phyloP scores from a whole-genome alignment of 2,888 invertebrate species.

The Ophioninae sp. region DNA sequence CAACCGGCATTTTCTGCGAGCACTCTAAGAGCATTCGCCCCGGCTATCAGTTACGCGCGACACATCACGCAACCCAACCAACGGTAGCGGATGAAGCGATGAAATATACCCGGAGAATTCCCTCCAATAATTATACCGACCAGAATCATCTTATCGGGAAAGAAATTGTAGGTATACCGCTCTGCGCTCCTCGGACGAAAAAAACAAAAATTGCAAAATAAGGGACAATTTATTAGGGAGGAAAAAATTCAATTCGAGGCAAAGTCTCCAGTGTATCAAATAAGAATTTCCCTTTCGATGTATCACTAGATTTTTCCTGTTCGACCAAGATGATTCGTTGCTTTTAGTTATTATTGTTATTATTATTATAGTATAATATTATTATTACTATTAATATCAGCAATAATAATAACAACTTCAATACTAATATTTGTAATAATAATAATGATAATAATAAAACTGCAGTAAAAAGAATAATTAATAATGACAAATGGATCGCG shows the following conservation, averaged over 20 bases:
- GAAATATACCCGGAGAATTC: slow-evolving; percentile 37
- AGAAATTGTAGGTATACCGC: slow-evolving; percentile 32
- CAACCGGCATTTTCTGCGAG: slow-evolving; percentile 19
- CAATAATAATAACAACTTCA: neutral
- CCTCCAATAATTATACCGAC: slow-evolving; percentile 25
- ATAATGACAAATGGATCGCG: neutral
- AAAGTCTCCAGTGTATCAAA: neutral
- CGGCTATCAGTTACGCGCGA: slow-evolving; percentile 29
- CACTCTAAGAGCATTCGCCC: slow-evolving; percentile 28
- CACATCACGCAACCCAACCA: slow-evolving; percentile 25
- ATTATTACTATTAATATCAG: neutral
- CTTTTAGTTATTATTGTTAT: neutral
- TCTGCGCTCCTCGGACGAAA: neutral
- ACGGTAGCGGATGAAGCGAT: slow-evolving; percentile 18
- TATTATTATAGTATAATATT: neutral
- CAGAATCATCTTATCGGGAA: neutral
- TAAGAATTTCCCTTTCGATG: neutral
- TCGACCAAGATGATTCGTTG: no score
- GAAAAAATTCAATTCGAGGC: neutral
- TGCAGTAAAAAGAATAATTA: neutral
- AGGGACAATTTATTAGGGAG: neutral
- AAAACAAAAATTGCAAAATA: neutral
- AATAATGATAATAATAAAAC: neutral
- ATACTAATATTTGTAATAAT: neutral
- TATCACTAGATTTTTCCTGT: neutral